phyloP scores from a whole-genome alignment of 2,888 invertebrate genomes.

The Erannis defoliaria region DNA sequence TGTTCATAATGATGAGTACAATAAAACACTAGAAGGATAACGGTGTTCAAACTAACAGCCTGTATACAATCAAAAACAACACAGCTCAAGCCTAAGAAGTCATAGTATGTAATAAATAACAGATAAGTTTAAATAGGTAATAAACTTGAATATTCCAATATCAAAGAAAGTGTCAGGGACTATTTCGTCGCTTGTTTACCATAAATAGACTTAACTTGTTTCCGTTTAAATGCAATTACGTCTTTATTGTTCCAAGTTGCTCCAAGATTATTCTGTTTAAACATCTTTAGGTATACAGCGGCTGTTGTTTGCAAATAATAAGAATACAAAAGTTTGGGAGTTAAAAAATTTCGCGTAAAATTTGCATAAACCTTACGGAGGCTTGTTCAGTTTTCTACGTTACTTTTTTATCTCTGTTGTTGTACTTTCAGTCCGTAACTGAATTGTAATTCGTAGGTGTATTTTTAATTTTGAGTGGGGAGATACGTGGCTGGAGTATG shows the following conservation, averaged over 20 bases:
- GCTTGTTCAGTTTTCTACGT: slow-evolving; percentile 70
- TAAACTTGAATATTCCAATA: slow-evolving; percentile 38
- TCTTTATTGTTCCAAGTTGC: slow-evolving; percentile 57
- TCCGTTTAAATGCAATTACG: slow-evolving; percentile 53
- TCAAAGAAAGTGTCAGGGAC: slow-evolving; percentile 39
- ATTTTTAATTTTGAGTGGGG: slow-evolving; percentile 32
- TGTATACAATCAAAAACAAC: slow-evolving; percentile 22
- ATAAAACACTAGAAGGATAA: too few species aligned
- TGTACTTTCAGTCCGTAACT: slow-evolving; percentile 64
- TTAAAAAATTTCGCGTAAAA: slow-evolving; percentile 78
- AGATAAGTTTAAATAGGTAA: too few species aligned
- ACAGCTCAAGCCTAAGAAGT: slow-evolving; percentile 32
- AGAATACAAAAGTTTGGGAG: slow-evolving; percentile 75
- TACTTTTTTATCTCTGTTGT: slow-evolving; percentile 73
- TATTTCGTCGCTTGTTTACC: slow-evolving; percentile 36
- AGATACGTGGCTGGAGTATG: not conserved
- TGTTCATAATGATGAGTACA: too few species aligned
- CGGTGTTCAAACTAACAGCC: too few species aligned
- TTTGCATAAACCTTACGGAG: slow-evolving; percentile 80
- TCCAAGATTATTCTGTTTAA: slow-evolving; percentile 58
- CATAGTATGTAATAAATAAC: slow-evolving; percentile 29
- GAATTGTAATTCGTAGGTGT: slow-evolving; percentile 63
- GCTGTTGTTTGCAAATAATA: slow-evolving; percentile 79
- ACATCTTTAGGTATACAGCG: slow-evolving; percentile 63
- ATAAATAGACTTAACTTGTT: slow-evolving; percentile 37